A percentile compares a stretch with the other conserved stretches of the same genome.
phyloP scores from a whole-genome alignment of 2,113 vertebrate genomes.

The Alligator sinensis region DNA sequence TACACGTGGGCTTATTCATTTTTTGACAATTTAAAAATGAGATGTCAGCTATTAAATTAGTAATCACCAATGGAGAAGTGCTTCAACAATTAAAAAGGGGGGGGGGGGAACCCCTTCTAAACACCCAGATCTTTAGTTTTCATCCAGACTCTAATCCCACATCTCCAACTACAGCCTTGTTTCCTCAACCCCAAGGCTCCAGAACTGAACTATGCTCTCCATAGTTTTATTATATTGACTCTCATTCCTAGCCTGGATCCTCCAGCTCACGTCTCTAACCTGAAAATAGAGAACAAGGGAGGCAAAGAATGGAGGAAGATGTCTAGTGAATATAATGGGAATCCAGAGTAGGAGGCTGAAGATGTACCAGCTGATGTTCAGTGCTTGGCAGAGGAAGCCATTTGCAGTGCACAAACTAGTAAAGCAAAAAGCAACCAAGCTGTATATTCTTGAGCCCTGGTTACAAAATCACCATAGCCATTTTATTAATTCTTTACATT shows the following conservation, averaged over 20 bases:
- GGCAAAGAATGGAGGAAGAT: neutral
- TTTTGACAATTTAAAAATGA: neutral
- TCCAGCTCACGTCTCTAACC: neutral
- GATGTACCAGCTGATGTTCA: neutral
- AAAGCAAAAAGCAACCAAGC: neutral
- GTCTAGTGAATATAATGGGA: fast-evolving
- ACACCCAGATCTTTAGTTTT: too few species aligned
- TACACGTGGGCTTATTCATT: neutral
- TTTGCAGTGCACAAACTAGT: too few species aligned
- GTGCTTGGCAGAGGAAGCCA: neutral
- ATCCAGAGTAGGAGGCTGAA: fast-evolving
- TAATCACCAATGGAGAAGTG: neutral
- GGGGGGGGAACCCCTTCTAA: too few species aligned
- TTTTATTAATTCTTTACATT: neutral
- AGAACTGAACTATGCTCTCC: neutral
- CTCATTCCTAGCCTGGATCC: neutral
- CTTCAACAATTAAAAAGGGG: neutral
- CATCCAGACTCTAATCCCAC: too few species aligned
- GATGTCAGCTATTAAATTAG: neutral
- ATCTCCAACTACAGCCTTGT: neutral
- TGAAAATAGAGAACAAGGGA: neutral
- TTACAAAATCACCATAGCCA: neutral
- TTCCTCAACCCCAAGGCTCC: neutral
- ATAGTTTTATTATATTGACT: neutral
- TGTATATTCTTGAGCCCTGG: neutral